A percentile compares a stretch with the other conserved stretches of the same genome.
These are phyloP conservation scores for Diaperis boleti DNA, from an alignment of 2,888 invertebrate genomes.

Conservation along the genomic window DNA sequence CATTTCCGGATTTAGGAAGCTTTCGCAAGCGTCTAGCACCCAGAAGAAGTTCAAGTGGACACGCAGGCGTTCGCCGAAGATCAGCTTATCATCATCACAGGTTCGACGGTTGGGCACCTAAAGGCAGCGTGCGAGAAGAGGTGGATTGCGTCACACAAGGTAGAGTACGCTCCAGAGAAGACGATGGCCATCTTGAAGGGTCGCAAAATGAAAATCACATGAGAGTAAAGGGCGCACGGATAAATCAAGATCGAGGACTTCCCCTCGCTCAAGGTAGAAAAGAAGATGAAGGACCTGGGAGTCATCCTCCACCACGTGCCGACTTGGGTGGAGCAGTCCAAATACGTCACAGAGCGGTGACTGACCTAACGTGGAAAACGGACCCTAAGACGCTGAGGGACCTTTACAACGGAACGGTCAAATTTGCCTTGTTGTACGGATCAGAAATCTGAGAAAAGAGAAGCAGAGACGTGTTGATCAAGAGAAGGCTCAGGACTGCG, in stretches of 20 bases:
- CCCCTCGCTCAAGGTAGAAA: too few species aligned
- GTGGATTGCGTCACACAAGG: conserved; percentile 38
- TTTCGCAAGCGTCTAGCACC: neutral
- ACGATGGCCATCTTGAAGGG: conserved; percentile 41
- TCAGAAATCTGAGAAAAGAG: conserved; percentile 46
- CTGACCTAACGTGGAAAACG: conserved; percentile 18
- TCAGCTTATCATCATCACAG: conserved; percentile 42
- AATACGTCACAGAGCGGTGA: conserved; percentile 3
- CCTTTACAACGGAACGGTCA: conserved; percentile 31
- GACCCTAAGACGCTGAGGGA: conserved; percentile 15
- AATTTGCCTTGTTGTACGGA: conserved; percentile 43
- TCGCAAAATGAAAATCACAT: too few species aligned
- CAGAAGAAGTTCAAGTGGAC: conserved; percentile 5
- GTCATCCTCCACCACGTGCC: conserved; percentile 31
- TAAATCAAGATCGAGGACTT: conserved; percentile 33
- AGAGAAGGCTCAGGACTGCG: conserved; percentile 39
- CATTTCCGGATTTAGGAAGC: conserved; percentile 43
- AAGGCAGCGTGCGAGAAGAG: conserved; percentile 40
- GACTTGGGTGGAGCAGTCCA: conserved; percentile 34
- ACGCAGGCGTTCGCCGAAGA: conserved; percentile 44
- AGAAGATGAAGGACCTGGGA: conserved; percentile 42
- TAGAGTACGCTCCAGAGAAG: conserved; percentile 44
- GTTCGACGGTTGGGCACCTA: conserved; percentile 31
- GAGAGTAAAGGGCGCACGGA: neutral
- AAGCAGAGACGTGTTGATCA: conserved; percentile 31